phyloP scores from a whole-genome alignment of 2,113 vertebrate genomes.

The Agelaius tricolor region DNA sequence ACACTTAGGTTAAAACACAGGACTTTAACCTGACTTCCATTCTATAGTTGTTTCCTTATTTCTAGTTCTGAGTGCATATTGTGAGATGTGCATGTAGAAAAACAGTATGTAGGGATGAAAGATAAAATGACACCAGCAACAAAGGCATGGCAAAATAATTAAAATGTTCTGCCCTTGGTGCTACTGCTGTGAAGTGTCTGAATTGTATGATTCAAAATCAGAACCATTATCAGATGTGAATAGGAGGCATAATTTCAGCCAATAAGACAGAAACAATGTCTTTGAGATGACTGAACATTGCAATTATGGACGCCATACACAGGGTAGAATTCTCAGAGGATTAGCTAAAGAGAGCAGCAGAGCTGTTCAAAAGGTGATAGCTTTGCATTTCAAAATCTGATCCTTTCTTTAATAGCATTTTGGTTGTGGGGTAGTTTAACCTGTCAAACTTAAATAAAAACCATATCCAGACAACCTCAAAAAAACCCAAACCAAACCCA shows the following conservation, averaged over 20 bases:
- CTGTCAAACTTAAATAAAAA: neutral
- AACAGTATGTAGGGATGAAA: neutral
- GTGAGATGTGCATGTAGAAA: neutral
- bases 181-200: slow-evolving; percentile 1
- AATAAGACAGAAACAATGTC: slow-evolving; percentile 51
- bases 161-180: neutral
- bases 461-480: neutral
- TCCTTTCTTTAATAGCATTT: neutral
- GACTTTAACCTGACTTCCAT: neutral
- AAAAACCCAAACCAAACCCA: neutral
- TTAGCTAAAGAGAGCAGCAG: neutral
- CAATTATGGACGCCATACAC: slow-evolving; percentile 7
- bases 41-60: neutral
- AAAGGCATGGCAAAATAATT: slow-evolving; percentile 48
- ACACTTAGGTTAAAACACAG: neutral
- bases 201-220: slow-evolving; percentile 25
- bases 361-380: neutral
- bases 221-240: slow-evolving; percentile 2
- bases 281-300: slow-evolving; percentile 38
- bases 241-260: slow-evolving; percentile 34
- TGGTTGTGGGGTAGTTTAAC: neutral
- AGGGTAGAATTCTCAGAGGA: neutral
- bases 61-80: neutral
- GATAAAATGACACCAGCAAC: neutral
- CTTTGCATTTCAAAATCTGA: neutral